These are phyloP conservation scores for Julus scanicus DNA, from an alignment of 2,888 invertebrate species.

Conservation along the genomic window DNA sequence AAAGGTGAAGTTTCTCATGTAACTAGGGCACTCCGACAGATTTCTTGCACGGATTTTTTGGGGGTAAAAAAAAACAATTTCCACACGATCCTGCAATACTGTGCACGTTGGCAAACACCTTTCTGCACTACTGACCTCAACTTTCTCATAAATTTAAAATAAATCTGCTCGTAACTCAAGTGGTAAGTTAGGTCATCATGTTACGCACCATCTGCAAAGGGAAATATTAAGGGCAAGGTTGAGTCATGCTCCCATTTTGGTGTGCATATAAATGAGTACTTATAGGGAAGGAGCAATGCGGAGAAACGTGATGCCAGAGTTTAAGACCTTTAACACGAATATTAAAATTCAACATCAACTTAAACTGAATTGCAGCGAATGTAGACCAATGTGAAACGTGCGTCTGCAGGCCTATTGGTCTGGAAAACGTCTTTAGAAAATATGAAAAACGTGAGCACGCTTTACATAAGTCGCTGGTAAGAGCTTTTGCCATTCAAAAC, in stretches of 20 bases:
- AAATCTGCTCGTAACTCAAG: neutral
- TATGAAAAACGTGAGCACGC: too few relatives aligned
- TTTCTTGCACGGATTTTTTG: neutral
- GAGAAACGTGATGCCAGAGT: neutral
- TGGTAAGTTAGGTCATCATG: neutral
- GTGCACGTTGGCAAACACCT: neutral
- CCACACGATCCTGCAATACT: neutral
- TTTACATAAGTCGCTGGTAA: neutral
- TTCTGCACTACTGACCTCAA: neutral
- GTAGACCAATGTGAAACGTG: neutral
- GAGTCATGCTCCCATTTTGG: neutral
- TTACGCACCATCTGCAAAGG: neutral
- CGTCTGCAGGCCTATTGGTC: neutral
- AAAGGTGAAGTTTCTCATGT: too few relatives aligned
- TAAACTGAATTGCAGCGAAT: neutral
- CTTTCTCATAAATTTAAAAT: neutral
- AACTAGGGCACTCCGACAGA: too few relatives aligned
- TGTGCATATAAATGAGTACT: neutral
- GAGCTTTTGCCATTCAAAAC: neutral
- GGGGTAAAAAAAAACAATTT: neutral
- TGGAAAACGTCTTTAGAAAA: neutral
- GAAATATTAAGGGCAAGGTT: neutral
- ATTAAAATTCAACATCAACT: neutral
- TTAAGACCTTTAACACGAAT: neutral
- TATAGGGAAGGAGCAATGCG: neutral